A percentile compares a stretch with the other conserved stretches of the same genome.
Conservation (phyloP, 2,888 invertebrate genomes). For the Litoditis marina region DNA sequence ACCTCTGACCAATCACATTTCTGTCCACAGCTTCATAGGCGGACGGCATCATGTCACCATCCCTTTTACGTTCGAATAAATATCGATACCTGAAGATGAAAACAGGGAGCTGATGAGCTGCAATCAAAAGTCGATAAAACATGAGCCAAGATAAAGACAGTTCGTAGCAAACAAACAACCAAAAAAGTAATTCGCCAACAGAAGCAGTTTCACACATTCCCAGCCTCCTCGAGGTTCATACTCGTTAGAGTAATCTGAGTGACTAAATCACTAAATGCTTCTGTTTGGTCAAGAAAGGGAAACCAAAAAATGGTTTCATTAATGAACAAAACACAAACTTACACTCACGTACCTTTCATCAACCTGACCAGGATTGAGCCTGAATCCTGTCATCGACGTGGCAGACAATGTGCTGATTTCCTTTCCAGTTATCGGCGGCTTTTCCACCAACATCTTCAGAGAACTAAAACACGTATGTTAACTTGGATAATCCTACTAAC, state of each 20-base stretch:
- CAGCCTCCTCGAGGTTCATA: not conserved
- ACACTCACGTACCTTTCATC: constrained; percentile 33
- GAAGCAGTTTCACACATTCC: too few relatives aligned
- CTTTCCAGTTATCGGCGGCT: constrained; percentile 51
- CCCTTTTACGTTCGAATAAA: constrained; percentile 26
- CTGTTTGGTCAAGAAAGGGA: too few relatives aligned
- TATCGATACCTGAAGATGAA: constrained; percentile 27
- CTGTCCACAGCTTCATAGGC: constrained; percentile 6
- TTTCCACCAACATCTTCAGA: constrained; percentile 40
- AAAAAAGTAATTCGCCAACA: too few relatives aligned
- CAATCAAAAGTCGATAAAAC: too few relatives aligned
- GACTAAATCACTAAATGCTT: too few relatives aligned
- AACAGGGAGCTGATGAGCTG: too few relatives aligned
- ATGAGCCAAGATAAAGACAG: too few relatives aligned
- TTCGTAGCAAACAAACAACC: too few relatives aligned
- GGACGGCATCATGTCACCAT: not conserved
- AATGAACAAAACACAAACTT: constrained; percentile 1
- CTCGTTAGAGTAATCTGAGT: too few relatives aligned
- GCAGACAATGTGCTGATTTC: constrained; percentile 37
- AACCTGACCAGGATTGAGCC: constrained; percentile 40
- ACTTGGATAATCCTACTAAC: not conserved
- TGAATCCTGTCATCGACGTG: constrained; percentile 43
- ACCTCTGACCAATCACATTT: constrained; percentile 3
- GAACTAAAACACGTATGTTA: constrained; percentile 20
- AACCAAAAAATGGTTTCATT: not conserved